These are phyloP conservation scores for Octonoba sinensis DNA, from an alignment of 2,888 invertebrate genomes.

Conservation along the genomic window DNA sequence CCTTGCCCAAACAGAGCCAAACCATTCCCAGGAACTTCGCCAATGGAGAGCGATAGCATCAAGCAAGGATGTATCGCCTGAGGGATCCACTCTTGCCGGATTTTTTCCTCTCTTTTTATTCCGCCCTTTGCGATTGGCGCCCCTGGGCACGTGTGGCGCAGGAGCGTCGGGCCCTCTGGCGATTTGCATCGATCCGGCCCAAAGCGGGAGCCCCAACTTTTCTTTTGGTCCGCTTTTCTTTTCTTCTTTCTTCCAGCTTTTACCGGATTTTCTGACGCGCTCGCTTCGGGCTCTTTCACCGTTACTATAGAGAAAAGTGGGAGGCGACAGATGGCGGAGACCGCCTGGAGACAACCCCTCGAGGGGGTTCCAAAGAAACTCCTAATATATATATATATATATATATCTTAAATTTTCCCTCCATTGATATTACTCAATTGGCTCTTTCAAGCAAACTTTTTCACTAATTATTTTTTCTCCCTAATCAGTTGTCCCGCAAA, in stretches of 20 bases:
- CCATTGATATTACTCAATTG: too few species aligned
- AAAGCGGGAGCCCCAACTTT: conserved; percentile 26
- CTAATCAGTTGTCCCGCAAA: too few species aligned
- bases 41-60: conserved; percentile 56
- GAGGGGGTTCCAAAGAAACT: too few species aligned
- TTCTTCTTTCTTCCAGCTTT: conserved; percentile 19
- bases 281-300: background rate
- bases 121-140: conserved; percentile 20
- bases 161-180: conserved; percentile 24
- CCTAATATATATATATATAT: too few species aligned
- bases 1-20: too few species aligned
- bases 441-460: too few species aligned
- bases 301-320: conserved; percentile 5
- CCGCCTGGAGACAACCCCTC: background rate
- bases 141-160: conserved; percentile 35
- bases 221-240: conserved; percentile 6
- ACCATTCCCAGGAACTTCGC: conserved; percentile 22
- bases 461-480: too few species aligned
- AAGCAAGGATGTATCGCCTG: conserved; percentile 36
- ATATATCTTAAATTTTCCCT: too few species aligned
- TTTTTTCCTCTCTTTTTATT: conserved; percentile 34
- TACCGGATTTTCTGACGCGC: conserved; percentile 38
- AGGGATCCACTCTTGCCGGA: conserved; percentile 23
- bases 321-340: conserved; percentile 6
- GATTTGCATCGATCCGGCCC: conserved; percentile 45